These are phyloP conservation scores for Clusia tigrina DNA, from an alignment of 2,888 invertebrate species.

Conservation along the genomic window DNA sequence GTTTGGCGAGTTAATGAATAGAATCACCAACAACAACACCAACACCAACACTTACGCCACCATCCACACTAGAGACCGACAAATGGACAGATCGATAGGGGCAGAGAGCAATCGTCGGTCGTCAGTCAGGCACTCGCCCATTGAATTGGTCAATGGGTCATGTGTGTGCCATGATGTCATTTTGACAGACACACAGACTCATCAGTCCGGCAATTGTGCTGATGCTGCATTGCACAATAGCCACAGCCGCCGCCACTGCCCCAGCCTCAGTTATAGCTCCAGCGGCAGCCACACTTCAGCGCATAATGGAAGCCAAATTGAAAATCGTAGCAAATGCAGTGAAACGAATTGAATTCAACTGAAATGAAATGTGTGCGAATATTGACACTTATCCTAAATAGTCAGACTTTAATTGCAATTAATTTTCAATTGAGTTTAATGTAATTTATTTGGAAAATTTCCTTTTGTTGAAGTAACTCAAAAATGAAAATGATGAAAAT, in stretches of 20 bases:
- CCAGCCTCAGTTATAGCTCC: too few species aligned
- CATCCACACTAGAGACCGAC: neutral
- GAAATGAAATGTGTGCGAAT: neutral
- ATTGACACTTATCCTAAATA: neutral
- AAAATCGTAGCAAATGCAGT: neutral
- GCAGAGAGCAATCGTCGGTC: neutral
- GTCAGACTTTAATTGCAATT: neutral
- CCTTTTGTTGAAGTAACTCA: too few species aligned
- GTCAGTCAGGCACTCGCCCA: neutral
- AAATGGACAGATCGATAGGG: neutral
- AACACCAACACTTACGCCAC: neutral
- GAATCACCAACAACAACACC: too few species aligned
- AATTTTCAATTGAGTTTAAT: neutral
- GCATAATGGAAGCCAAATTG: conserved; percentile 1
- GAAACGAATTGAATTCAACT: neutral
- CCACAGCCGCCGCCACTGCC: too few species aligned
- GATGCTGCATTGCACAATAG: too few species aligned
- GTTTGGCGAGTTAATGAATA: too few species aligned
- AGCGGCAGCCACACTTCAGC: neutral
- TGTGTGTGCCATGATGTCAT: conserved; percentile 6
- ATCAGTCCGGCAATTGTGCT: neutral
- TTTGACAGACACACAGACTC: conserved; percentile 9
- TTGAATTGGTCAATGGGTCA: neutral
- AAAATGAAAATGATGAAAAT: neutral
- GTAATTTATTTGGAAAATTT: neutral